These are phyloP conservation scores for Burhinus oedicnemus DNA, from an alignment of 2,113 vertebrate species.

Conservation along the genomic window DNA sequence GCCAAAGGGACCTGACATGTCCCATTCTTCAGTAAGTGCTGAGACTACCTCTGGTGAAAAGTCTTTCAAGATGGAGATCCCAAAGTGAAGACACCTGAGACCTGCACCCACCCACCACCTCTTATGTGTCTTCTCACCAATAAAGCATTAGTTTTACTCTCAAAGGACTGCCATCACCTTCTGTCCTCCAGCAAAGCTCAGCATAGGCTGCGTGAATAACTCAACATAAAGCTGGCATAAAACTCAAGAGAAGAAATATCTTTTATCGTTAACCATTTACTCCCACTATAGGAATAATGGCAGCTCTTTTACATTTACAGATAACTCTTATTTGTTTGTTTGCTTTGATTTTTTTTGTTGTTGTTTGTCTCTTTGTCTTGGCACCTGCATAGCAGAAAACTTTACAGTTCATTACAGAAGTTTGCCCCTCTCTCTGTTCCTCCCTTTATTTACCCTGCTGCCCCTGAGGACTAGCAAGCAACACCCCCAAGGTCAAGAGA, in stretches of 20 bases:
- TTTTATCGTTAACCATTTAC: conserved; percentile 83
- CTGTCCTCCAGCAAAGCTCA: neutral
- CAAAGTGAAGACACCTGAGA: neutral
- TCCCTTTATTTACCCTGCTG: conserved; percentile 32
- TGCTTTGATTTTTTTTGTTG: neutral
- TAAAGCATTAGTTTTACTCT: neutral
- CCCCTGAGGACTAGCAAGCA: conserved; percentile 64
- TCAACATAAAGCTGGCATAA: conserved; percentile 67
- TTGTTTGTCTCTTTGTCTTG: conserved; percentile 65
- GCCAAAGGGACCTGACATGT: neutral
- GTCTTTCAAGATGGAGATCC: neutral
- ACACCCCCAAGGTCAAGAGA: conserved; percentile 64
- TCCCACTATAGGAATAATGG: conserved; percentile 82
- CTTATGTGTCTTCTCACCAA: neutral
- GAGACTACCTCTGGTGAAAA: neutral
- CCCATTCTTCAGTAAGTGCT: neutral
- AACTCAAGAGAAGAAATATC: conserved; percentile 79
- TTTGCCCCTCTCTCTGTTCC: conserved; percentile 31
- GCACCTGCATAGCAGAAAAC: conserved; percentile 85
- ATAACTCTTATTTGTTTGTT: conserved; percentile 62
- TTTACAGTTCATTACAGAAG: conserved; percentile 70
- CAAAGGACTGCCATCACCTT: neutral
- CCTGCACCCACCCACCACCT: neutral
- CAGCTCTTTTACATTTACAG: conserved; percentile 79
- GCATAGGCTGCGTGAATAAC: conserved; percentile 49